These are phyloP conservation scores for Ostrea edulis DNA, from an alignment of 1,140 invertebrate genomes.

Conservation along the genomic window DNA sequence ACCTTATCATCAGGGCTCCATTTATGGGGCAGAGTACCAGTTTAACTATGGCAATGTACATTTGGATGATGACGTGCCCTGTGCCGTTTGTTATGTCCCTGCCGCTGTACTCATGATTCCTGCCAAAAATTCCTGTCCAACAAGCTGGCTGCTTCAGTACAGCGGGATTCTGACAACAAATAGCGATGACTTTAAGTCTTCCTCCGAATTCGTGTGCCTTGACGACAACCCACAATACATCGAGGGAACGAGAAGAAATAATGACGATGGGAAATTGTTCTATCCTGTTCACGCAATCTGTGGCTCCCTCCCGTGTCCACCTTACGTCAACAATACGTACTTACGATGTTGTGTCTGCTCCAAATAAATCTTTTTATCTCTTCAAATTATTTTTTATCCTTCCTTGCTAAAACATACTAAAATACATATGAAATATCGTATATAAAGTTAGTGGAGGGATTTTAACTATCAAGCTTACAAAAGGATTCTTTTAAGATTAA, in stretches of 20 bases:
- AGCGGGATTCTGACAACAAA: conserved; percentile 21
- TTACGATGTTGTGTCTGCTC: conserved; percentile 34
- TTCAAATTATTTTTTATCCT: not conserved
- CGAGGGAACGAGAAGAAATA: not conserved
- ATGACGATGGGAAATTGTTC: conserved; percentile 49
- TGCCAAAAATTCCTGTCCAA: conserved; percentile 28
- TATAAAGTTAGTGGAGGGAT: no score
- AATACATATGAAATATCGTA: no score
- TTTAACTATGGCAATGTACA: conserved; percentile 20
- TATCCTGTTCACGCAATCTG: conserved; percentile 39
- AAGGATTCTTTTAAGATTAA: no score
- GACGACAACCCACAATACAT: conserved; percentile 26
- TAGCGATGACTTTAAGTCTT: not conserved
- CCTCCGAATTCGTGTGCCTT: conserved; percentile 49
- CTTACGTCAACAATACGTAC: not conserved
- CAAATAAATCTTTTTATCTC: conserved; percentile 2
- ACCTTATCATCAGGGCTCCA: not conserved
- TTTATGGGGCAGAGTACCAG: conserved; percentile 47
- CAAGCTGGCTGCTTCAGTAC: conserved; percentile 42
- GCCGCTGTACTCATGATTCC: conserved; percentile 43
- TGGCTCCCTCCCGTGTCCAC: conserved; percentile 45
- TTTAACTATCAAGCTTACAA: no score
- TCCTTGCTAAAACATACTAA: no score
- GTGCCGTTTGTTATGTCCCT: conserved; percentile 41
- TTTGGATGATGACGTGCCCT: conserved; percentile 41